Evolutionary conservation across 2,888 invertebrate species (phyloP).

Genomic region (Acanthococcus lagerstroemiae): DNA sequence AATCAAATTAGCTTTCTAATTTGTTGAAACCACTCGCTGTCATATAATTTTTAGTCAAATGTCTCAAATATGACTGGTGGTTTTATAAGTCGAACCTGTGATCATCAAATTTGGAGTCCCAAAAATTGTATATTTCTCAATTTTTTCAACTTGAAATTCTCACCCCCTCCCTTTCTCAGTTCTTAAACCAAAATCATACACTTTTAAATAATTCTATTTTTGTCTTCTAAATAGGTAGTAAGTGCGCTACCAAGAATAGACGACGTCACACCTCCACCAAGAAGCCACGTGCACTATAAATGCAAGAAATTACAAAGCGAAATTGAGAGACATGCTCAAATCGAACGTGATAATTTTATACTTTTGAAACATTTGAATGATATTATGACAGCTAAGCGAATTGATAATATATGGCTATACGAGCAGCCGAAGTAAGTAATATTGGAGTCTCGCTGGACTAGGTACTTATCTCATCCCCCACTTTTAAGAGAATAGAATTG

Average conservation of each 20-base stretch:
- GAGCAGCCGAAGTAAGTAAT: constrained; percentile 51
- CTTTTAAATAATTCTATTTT: too few relatives aligned
- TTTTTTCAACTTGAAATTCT: too few relatives aligned
- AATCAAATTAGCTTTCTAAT: too few relatives aligned
- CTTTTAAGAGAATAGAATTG: not conserved
- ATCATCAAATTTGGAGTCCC: too few relatives aligned
- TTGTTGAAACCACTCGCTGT: too few relatives aligned
- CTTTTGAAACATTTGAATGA: constrained; percentile 55
- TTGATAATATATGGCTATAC: constrained; percentile 57
- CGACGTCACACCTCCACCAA: constrained; percentile 50
- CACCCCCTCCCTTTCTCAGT: too few relatives aligned
- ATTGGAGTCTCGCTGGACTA: not conserved
- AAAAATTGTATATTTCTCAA: too few relatives aligned
- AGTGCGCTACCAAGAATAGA: constrained; percentile 59
- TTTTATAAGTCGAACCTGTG: too few relatives aligned
- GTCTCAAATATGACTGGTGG: too few relatives aligned
- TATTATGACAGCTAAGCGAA: constrained; percentile 56
- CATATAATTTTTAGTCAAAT: too few relatives aligned
- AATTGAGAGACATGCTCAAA: constrained; percentile 53
- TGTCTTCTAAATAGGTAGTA: constrained; percentile 45
- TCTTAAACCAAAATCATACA: too few relatives aligned
- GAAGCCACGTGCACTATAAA: constrained; percentile 57
- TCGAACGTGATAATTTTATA: constrained; percentile 58
- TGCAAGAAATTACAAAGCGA: constrained; percentile 60
- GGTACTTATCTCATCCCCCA: not conserved